Conservation (phyloP, 2,113 vertebrate genomes). For the Chloropsis hardwickii region DNA sequence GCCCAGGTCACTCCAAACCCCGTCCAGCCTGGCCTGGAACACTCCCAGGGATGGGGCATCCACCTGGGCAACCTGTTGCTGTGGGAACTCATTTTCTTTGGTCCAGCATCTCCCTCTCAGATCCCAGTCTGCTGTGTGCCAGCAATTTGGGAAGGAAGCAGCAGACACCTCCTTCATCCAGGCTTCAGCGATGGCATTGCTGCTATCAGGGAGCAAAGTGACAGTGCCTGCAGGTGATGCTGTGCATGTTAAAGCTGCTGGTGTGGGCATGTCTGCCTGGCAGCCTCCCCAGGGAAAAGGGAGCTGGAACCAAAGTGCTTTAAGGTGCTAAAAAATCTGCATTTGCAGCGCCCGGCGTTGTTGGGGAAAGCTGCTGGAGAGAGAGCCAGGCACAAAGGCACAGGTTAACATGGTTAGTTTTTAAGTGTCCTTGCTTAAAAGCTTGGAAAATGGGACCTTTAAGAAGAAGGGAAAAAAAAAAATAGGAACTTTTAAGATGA, state of each 20-base stretch:
- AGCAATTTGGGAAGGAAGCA: not conserved
- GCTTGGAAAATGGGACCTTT: not conserved
- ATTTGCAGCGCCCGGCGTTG: rapidly evolving
- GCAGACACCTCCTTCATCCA: not conserved
- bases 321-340: not conserved
- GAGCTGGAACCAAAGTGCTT: not conserved
- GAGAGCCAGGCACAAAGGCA: not conserved
- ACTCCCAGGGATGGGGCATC: not conserved
- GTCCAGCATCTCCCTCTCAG: not conserved
- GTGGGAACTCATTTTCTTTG: not conserved
- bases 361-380: not conserved
- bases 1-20: not conserved
- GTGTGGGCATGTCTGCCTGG: not conserved
- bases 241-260: rapidly evolving
- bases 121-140: not conserved
- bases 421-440: not conserved
- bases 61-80: not conserved
- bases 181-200: not conserved
- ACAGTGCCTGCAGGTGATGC: not conserved
- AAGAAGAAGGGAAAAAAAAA: not conserved
- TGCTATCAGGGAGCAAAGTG: not conserved
- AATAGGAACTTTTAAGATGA: not conserved
- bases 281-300: not conserved
- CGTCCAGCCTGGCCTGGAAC: not conserved
- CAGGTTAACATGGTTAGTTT: rapidly evolving